A percentile compares a stretch with the other conserved stretches of the same genome.
Conservation (phyloP, 1,140 invertebrate genomes). For the Sweltsa coloradensis region DNA sequence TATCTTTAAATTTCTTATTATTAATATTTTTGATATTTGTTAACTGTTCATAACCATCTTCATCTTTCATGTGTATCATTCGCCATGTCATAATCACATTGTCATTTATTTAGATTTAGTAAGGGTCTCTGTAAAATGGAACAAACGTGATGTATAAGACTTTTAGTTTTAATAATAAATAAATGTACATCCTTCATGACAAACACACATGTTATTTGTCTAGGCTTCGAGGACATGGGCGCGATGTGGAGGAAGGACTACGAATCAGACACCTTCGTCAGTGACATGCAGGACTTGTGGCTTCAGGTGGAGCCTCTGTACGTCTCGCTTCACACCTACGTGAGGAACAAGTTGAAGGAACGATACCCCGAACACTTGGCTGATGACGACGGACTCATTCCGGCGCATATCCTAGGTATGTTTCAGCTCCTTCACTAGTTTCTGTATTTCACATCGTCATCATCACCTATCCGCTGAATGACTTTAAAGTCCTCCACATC, state of each 20-base stretch:
- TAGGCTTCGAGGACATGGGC: slow-evolving; percentile 8
- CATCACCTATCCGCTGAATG: no score
- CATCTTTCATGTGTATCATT: background rate
- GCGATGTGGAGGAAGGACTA: slow-evolving; percentile 19
- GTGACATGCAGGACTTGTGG: slow-evolving; percentile 30
- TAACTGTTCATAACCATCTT: background rate
- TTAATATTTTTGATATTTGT: no score
- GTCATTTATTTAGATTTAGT: background rate
- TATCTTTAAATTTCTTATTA: no score
- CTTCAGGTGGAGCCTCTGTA: slow-evolving; percentile 36
- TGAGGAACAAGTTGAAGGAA: slow-evolving; percentile 29
- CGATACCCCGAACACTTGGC: slow-evolving; percentile 19
- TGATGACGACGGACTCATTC: slow-evolving; percentile 9
- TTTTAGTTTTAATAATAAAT: background rate
- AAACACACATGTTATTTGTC: background rate
- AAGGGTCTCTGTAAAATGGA: background rate
- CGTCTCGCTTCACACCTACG: slow-evolving; percentile 39
- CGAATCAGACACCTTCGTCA: slow-evolving; percentile 24
- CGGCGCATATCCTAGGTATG: slow-evolving; percentile 12
- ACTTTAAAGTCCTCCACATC: no score
- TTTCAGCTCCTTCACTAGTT: background rate
- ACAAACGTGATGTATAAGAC: background rate
- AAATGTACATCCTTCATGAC: background rate
- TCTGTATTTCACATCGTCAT: background rate
- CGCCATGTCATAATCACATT: background rate